Evolutionary conservation across 2,888 invertebrate species (phyloP).

Genomic region (Spilarctia lutea): DNA sequence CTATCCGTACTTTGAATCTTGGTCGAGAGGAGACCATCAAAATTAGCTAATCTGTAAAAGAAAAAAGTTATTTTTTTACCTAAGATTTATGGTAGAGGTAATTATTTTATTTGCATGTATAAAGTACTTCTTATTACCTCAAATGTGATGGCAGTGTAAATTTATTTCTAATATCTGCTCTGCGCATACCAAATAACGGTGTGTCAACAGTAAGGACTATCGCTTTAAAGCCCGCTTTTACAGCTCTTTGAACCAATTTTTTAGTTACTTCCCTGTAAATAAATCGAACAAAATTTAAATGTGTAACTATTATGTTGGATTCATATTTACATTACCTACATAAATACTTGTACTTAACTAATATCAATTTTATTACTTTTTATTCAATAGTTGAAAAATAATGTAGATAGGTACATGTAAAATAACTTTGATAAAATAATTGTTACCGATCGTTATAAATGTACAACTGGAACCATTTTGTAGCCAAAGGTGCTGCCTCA

Average conservation of each 20-base stretch:
- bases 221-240: constrained; percentile 94
- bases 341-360: too few species aligned
- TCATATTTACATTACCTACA: too few species aligned
- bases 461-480: constrained; percentile 97
- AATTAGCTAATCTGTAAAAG: constrained; percentile 91
- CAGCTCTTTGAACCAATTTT: constrained; percentile 91
- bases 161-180: constrained; percentile 93
- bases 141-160: constrained; percentile 94
- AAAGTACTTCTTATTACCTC: constrained; percentile 76
- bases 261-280: constrained; percentile 88
- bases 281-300: not conserved
- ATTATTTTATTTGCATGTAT: not conserved
- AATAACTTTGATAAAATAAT: not conserved
- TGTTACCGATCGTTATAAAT: constrained; percentile 93
- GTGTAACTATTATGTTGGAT: constrained; percentile 4
- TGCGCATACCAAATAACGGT: constrained; percentile 93
- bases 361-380: too few species aligned
- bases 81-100: not conserved
- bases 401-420: not conserved
- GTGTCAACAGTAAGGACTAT: constrained; percentile 96
- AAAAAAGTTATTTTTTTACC: not conserved
- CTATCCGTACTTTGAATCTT: constrained; percentile 81
- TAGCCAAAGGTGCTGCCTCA: constrained; percentile 89
- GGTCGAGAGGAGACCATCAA: constrained; percentile 86
- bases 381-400: not conserved